Evolutionary conservation across 1,140 invertebrate genomes (phyloP).

Genomic region (Mylabris phalerata): DNA sequence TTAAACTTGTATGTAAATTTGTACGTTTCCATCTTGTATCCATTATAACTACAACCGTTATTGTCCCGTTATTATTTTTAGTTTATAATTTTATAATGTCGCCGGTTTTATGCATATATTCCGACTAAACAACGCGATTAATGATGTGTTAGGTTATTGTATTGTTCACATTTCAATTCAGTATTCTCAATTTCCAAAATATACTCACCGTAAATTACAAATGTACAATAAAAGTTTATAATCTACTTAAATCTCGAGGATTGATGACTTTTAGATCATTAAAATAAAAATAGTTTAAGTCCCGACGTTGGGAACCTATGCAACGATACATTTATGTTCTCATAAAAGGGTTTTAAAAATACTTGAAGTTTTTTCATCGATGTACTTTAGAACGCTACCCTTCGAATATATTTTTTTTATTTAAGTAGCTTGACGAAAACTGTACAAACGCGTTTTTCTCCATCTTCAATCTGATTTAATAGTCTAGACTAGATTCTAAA

Average conservation of each 20-base stretch:
- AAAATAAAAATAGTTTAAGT: constrained; percentile 11
- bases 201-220: too few species aligned
- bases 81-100: too few species aligned
- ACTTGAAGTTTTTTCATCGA: neutral
- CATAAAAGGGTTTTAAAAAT: constrained; percentile 5
- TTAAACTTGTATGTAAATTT: too few species aligned
- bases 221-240: too few species aligned
- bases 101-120: too few species aligned
- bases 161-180: too few species aligned
- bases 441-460: constrained; percentile 1
- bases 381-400: neutral
- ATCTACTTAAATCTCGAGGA: neutral
- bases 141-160: too few species aligned
- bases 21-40: too few species aligned
- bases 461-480: constrained; percentile 3
- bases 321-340: constrained; percentile 4
- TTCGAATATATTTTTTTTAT: constrained; percentile 4
- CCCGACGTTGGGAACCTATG: constrained; percentile 1
- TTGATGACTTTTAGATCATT: constrained; percentile 9
- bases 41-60: too few species aligned
- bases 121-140: too few species aligned
- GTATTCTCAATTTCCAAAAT: too few species aligned
- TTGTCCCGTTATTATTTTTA: too few species aligned
- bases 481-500: neutral
- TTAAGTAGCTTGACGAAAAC: neutral